Percentiles rank a stretch among this genome's conserved stretches.
Conservation (phyloP, 2,113 vertebrate genomes). For the Sardina pilchardus region DNA sequence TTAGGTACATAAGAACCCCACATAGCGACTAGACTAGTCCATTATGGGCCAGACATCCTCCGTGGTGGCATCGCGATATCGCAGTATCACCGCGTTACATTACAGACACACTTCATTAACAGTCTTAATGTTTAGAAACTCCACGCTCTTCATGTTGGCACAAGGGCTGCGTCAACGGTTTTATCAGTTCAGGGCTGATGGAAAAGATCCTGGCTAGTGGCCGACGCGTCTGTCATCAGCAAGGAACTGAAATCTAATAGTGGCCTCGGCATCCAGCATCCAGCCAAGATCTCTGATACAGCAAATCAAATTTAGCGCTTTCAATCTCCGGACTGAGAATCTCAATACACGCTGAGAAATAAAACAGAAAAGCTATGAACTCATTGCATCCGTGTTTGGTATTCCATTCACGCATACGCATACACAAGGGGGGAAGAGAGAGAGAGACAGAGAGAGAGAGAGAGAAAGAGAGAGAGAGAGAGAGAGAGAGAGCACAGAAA, state of each 20-base stretch:
- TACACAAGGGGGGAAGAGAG: conserved; percentile 4
- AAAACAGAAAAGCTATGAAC: background rate
- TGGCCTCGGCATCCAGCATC: background rate
- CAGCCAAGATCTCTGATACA: background rate
- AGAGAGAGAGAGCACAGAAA: conserved; percentile 54
- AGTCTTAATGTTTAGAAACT: background rate
- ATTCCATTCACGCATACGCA: conserved; percentile 6
- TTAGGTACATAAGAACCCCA: background rate
- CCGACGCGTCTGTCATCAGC: conserved; percentile 2
- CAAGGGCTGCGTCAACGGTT: background rate
- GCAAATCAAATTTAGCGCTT: background rate
- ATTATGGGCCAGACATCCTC: background rate
- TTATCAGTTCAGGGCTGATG: background rate
- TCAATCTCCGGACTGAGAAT: background rate
- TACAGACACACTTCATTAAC: background rate
- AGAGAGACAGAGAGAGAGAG: conserved; percentile 32
- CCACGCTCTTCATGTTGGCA: background rate
- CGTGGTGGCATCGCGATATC: background rate
- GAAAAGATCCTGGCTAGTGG: background rate
- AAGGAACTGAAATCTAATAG: background rate
- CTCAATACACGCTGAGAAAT: background rate
- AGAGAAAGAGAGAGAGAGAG: background rate
- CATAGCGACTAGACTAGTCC: background rate
- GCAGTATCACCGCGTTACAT: background rate
- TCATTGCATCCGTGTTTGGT: background rate